Conservation (phyloP, 1,140 invertebrate species). For the Drosophila jambulina region DNA sequence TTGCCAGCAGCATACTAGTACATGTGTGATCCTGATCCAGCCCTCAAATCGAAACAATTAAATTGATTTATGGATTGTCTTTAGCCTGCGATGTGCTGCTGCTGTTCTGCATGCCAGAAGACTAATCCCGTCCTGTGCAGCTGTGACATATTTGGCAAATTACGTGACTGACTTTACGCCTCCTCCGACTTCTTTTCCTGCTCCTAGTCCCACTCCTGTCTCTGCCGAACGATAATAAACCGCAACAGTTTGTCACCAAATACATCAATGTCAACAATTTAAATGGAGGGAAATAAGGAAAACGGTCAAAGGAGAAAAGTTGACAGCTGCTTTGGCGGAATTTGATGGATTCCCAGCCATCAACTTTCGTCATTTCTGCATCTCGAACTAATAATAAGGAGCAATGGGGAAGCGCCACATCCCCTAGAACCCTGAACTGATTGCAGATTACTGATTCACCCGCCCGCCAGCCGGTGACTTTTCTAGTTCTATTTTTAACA, state of each 20-base stretch:
- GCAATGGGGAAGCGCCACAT: background rate
- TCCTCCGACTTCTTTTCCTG: background rate
- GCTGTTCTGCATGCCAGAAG: conserved; percentile 28
- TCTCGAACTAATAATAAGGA: conserved; percentile 57
- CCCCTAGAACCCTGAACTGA: conserved; percentile 13
- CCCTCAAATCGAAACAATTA: conserved; percentile 58
- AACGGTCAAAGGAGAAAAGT: background rate
- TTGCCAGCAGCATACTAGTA: background rate
- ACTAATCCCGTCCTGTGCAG: conserved; percentile 34
- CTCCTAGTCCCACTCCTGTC: background rate
- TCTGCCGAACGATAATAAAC: conserved; percentile 54
- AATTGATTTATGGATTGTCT: conserved; percentile 73
- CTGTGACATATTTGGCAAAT: conserved; percentile 61
- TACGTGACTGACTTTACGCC: conserved; percentile 56
- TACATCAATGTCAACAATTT: conserved; percentile 77
- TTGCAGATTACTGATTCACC: conserved; percentile 55
- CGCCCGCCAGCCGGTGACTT: conserved; percentile 35
- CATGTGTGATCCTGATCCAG: background rate
- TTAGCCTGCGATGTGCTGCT: conserved; percentile 8
- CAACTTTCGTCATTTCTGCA: conserved; percentile 56
- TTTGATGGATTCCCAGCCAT: conserved; percentile 54
- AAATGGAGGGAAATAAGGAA: conserved; percentile 12
- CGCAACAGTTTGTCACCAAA: conserved; percentile 80
- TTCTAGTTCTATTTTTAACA: conserved; percentile 47
- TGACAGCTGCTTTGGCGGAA: conserved; percentile 43